Percentiles rank a stretch among this genome's conserved stretches.
Conservation (phyloP, 2,888 invertebrate genomes). For the Cyrtodaria siliqua region DNA sequence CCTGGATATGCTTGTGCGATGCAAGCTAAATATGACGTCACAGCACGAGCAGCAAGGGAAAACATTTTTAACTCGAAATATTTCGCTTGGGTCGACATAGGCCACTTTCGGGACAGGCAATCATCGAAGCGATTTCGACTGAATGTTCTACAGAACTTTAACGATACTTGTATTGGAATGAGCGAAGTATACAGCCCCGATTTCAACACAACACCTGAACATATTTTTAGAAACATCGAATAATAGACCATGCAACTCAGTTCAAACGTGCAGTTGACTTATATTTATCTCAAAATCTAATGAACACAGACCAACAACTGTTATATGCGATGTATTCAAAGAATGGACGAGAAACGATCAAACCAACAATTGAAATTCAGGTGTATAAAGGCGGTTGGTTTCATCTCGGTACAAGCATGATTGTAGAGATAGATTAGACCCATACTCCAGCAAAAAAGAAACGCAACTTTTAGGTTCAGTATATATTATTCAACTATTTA, state of each 20-base stretch:
- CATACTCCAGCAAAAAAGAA: too few species aligned
- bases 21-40: constrained; percentile 70
- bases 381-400: constrained; percentile 48
- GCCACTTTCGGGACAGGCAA: constrained; percentile 63
- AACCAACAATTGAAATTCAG: constrained; percentile 56
- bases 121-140: constrained; percentile 52
- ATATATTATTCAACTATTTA: too few species aligned
- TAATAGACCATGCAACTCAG: constrained; percentile 39
- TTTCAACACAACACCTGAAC: constrained; percentile 12
- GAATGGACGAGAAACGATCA: constrained; percentile 28
- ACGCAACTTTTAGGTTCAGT: too few species aligned
- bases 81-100: constrained; percentile 74
- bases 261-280: constrained; percentile 49
- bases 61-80: constrained; percentile 60
- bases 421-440: background rate
- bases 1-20: constrained; percentile 71
- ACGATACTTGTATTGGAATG: constrained; percentile 42
- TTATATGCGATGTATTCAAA: constrained; percentile 49
- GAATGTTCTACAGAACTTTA: constrained; percentile 11
- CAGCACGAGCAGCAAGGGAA: constrained; percentile 48
- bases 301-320: constrained; percentile 62
- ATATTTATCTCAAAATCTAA: constrained; percentile 38
- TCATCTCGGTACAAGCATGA: constrained; percentile 37
- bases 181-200: constrained; percentile 11
- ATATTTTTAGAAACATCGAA: constrained; percentile 48